phyloP scores from a whole-genome alignment of 2,113 vertebrate genomes.

The Podarcis muralis region DNA sequence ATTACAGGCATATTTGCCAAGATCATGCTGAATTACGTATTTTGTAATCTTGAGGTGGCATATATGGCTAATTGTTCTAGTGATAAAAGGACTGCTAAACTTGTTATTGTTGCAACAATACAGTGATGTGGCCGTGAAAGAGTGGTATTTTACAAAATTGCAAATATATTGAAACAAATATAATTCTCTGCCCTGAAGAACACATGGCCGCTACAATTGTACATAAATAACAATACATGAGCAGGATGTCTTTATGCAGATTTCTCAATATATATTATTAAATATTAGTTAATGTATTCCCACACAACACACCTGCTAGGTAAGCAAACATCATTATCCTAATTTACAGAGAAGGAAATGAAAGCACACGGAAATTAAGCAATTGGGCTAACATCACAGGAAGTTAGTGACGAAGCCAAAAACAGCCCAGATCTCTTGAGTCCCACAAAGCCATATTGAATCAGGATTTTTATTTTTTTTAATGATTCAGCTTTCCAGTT shows the following conservation, averaged over 20 bases:
- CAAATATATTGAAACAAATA: background rate
- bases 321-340: constrained; percentile 37
- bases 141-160: background rate
- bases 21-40: background rate
- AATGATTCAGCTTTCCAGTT: constrained; percentile 59
- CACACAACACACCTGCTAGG: background rate
- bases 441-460: constrained; percentile 60
- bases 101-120: background rate
- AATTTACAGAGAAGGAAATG: constrained; percentile 41
- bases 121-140: background rate
- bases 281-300: background rate
- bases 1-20: background rate
- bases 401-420: constrained; percentile 57
- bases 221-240: background rate
- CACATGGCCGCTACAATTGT: background rate
- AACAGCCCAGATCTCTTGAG: constrained; percentile 52
- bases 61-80: background rate
- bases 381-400: constrained; percentile 55
- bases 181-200: background rate
- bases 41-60: background rate
- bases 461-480: constrained; percentile 46
- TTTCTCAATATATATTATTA: background rate
- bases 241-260: background rate
- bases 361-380: constrained; percentile 32
- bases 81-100: background rate